Conservation (phyloP, 1,140 invertebrate species). For the Aphelinus certus region DNA sequence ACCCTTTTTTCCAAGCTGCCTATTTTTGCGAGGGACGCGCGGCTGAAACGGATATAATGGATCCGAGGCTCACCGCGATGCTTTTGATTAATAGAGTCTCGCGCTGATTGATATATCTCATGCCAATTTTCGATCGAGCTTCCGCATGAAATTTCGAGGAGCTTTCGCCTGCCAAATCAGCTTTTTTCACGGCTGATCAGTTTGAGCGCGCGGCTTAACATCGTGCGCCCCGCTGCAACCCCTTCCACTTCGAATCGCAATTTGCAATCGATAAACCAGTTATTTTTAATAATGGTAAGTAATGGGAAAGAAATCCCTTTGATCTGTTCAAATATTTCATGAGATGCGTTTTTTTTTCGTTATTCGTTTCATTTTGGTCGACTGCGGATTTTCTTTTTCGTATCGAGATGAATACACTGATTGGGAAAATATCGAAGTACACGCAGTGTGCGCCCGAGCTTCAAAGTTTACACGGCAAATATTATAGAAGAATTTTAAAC, state of each 20-base stretch:
- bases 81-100: slow-evolving; percentile 35
- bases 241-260: not conserved
- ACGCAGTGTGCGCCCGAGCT: no score
- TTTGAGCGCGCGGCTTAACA: not conserved
- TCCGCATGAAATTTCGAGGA: slow-evolving; percentile 7
- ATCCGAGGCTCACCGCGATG: not conserved
- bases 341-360: no score
- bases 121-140: slow-evolving; percentile 16
- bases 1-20: not conserved
- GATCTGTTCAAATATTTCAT: not conserved
- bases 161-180: not conserved
- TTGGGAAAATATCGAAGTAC: no score
- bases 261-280: slow-evolving; percentile 25
- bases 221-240: not conserved
- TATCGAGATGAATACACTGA: no score
- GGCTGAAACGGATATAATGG: not conserved
- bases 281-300: slow-evolving; percentile 13
- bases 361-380: no score
- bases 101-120: slow-evolving; percentile 24
- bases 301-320: not conserved
- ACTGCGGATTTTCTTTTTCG: no score
- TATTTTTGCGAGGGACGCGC: not conserved
- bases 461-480: no score
- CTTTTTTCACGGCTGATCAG: slow-evolving; percentile 1
- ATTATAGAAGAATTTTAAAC: no score